Base-by-base conservation (phyloP, 2,113 vertebrate species). In the Bufo gargarizans region DNA sequence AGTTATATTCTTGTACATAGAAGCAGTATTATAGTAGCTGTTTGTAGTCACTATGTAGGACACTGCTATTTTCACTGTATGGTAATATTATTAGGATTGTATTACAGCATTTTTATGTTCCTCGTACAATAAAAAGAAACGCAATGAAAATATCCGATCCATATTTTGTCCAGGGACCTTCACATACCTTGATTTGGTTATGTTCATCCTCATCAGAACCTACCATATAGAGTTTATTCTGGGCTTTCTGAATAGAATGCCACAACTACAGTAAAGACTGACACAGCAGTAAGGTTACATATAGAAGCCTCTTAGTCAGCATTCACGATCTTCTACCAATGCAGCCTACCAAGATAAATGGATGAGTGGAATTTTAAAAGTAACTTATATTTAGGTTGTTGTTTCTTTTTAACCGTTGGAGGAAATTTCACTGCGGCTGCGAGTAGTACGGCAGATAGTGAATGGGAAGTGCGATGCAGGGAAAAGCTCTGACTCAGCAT, bases 401-500 rank as follows among this genome's bases (percentile, higher is more conserved):
- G 33, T 33, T 0, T 6, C 3, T 13, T 72, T 7, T 72, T 74
- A 74, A 74, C 20, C 47, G 3, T 20, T 6, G 9, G 17, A 19
- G 13, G 6, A 17, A 10, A 76, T 45, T 17, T 49, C 11, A 45
- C 67, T 33, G n/a, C n/a, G 12, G 67, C 67, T 71, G 12, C 12
- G 6, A 50, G 72, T 20, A 49, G 5, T 74, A 74, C 71, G 22
- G 69, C 17, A 47, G 71, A 74, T 45, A 8, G 43, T 17, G 72
- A 76, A 76, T 78, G 50, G 49, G 50, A 78, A 12, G 8, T 14
- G 4, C 5, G 22, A 56, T 80, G 53, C 77, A 58, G 55, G 77
- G 53, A 59, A 76, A 78, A 58, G 20, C 77, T 33, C 77, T 81
- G 78, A 81, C 22, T 59, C 78, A 61, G 78, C 56, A 45, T 10